phyloP scores from a whole-genome alignment of 2,888 invertebrate species.

The Eilema griseolum region DNA sequence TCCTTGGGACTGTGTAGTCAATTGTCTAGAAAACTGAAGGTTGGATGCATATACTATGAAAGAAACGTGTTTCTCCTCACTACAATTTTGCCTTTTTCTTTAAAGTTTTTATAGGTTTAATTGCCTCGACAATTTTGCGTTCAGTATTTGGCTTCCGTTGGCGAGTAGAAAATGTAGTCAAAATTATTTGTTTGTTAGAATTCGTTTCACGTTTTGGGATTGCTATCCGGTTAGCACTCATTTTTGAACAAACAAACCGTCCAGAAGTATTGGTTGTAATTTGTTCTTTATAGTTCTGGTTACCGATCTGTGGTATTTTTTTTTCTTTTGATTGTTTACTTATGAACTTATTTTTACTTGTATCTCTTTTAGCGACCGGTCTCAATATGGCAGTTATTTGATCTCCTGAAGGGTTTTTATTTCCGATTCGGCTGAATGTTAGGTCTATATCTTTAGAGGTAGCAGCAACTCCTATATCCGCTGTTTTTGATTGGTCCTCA shows the following conservation, averaged over 20 bases:
- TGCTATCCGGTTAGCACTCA: neutral
- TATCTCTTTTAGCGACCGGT: neutral
- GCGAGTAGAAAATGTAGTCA: neutral
- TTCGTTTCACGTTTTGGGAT: neutral
- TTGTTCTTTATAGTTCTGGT: neutral
- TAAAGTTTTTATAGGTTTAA: neutral
- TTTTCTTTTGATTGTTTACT: neutral
- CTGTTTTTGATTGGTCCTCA: slow-evolving; percentile 4
- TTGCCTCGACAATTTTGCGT: neutral
- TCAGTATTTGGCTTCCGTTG: slow-evolving; percentile 2
- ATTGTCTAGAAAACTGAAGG: neutral
- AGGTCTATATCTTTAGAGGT: slow-evolving; percentile 17
- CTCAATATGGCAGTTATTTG: neutral
- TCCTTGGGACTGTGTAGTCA: neutral
- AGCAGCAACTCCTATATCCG: slow-evolving; percentile 14
- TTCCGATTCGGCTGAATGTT: neutral
- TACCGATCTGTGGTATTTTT: neutral
- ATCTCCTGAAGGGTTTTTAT: neutral
- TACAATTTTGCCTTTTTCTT: neutral
- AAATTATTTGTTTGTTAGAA: slow-evolving; percentile 2
- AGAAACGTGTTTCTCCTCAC: too few species aligned
- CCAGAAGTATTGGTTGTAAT: neutral
- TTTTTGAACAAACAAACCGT: neutral
- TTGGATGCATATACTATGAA: neutral
- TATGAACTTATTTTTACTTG: neutral